Conservation (phyloP, 2,888 invertebrate species). For the Maniola hyperantus region DNA sequence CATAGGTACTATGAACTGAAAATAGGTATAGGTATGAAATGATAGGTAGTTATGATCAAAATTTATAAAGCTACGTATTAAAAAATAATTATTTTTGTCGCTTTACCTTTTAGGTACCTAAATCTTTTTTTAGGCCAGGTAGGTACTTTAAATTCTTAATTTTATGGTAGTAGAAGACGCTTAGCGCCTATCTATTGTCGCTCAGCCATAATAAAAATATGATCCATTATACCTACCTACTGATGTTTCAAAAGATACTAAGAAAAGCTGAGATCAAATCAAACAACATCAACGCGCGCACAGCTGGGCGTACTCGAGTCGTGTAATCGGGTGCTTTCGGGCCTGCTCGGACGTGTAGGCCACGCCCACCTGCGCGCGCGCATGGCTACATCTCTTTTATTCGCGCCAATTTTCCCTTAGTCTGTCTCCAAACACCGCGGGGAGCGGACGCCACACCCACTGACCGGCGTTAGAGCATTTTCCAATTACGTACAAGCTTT, state of each 20-base stretch:
- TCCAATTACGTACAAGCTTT: slow-evolving; percentile 78
- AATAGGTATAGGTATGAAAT: too few species aligned
- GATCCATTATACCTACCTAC: too few species aligned
- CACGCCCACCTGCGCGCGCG: slow-evolving; percentile 66
- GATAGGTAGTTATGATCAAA: too few species aligned
- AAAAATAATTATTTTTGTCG: too few species aligned
- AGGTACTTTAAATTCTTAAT: too few species aligned
- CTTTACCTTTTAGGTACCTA: too few species aligned
- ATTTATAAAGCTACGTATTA: too few species aligned
- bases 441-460: slow-evolving; percentile 69
- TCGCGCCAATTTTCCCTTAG: slow-evolving; percentile 43
- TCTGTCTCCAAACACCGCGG: slow-evolving; percentile 54
- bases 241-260: slow-evolving; percentile 31
- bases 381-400: slow-evolving; percentile 54
- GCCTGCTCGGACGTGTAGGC: slow-evolving; percentile 56
- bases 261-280: slow-evolving; percentile 55
- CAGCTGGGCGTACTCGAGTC: slow-evolving; percentile 73
- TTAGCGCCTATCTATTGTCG: too few species aligned
- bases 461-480: slow-evolving; percentile 65
- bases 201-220: too few species aligned
- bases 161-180: too few species aligned
- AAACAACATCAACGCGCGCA: slow-evolving; percentile 50
- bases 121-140: too few species aligned
- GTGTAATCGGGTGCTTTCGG: slow-evolving; percentile 65
- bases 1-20: too few species aligned